Conservation (phyloP, 92 coral and sea anemone species). For the Micromussa lordhowensis region DNA sequence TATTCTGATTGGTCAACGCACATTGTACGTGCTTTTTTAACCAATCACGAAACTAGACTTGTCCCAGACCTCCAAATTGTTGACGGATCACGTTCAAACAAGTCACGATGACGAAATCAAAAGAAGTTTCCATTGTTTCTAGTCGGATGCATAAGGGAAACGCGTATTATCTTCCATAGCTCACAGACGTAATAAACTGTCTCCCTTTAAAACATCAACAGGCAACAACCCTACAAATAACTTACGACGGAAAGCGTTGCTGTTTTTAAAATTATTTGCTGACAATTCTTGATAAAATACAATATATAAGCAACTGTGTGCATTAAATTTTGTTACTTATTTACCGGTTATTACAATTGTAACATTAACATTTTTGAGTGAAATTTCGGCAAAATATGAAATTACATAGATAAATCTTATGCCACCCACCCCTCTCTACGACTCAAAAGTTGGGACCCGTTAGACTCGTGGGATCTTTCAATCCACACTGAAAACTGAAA, state of each 20-base stretch:
- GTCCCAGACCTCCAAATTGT: not conserved
- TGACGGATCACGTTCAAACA: not conserved
- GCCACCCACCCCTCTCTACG: constrained; percentile 17
- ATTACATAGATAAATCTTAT: not conserved
- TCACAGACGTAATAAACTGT: not conserved
- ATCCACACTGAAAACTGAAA: not conserved
- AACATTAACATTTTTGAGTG: constrained; percentile 20
- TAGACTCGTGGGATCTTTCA: not conserved
- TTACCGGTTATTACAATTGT: constrained; percentile 31
- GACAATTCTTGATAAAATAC: constrained; percentile 47
- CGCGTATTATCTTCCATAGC: not conserved
- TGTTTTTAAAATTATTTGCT: constrained; percentile 27
- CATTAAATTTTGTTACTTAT: constrained; percentile 25
- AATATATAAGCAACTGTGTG: constrained; percentile 30
- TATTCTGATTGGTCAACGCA: not conserved
- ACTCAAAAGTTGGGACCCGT: not conserved
- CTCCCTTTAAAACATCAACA: not conserved
- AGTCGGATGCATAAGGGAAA: not conserved
- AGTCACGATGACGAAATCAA: not conserved
- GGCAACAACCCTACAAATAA: constrained; percentile 31
- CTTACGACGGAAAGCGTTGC: constrained; percentile 18
- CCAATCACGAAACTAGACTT: not conserved
- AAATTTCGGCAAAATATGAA: constrained; percentile 18
- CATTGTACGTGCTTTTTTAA: not conserved
- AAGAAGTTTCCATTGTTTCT: not conserved